These are phyloP conservation scores for Netelia melanura DNA, from an alignment of 2,888 invertebrate genomes.

Conservation along the genomic window DNA sequence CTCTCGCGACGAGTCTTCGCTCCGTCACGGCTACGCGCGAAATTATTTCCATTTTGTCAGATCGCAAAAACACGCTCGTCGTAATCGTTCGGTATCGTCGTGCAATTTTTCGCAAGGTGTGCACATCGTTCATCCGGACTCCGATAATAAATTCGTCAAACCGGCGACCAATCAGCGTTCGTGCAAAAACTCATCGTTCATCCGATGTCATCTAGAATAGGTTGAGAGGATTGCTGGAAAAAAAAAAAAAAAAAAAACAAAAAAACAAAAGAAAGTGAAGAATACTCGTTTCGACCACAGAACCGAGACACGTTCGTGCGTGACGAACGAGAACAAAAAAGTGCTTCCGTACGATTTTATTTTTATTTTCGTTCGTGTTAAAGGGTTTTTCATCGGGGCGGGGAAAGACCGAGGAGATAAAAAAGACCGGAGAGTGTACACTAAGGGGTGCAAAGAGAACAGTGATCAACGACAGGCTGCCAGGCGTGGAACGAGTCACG, in stretches of 20 bases:
- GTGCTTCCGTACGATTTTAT: slow-evolving; percentile 42
- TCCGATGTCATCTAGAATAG: slow-evolving; percentile 20
- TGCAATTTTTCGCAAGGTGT: background rate
- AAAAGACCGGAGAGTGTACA: slow-evolving; percentile 44
- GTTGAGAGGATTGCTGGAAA: background rate
- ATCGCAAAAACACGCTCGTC: background rate
- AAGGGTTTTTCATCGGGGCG: slow-evolving; percentile 14
- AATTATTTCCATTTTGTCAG: background rate
- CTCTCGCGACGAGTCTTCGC: background rate
- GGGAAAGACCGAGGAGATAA: slow-evolving; percentile 23
- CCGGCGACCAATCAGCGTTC: slow-evolving; percentile 14
- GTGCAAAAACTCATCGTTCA: background rate
- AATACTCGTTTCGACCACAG: background rate
- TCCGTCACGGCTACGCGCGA: background rate
- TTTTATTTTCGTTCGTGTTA: background rate
- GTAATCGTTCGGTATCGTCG: background rate
- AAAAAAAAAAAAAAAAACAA: background rate
- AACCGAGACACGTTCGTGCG: background rate
- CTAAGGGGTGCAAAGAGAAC: slow-evolving; percentile 30
- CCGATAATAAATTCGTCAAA: slow-evolving; percentile 12
- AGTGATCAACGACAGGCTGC: background rate
- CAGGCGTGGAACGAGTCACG: slow-evolving; percentile 3
- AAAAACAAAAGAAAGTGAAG: background rate
- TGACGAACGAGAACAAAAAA: background rate
- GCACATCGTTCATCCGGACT: background rate